Evolutionary conservation across 1,140 invertebrate genomes (phyloP), one percentile per base, ranked within the genome.

Genomic region (Harpegnathos saltator): DNA sequence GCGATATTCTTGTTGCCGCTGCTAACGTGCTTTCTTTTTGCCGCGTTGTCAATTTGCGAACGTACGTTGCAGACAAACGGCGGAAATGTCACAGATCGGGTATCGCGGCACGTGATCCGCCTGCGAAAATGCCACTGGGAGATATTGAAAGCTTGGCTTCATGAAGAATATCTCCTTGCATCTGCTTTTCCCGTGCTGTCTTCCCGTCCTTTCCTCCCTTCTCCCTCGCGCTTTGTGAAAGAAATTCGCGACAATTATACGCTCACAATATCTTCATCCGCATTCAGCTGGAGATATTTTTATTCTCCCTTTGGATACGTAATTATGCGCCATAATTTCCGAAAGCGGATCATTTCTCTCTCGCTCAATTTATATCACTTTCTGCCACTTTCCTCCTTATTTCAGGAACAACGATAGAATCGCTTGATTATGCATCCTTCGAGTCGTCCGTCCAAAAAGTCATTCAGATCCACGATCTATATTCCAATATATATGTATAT

Each of bases 31-130:
- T 56, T 54, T 29, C 52, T 65, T 68, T 29, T 54, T 66, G 48
- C 74, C 29, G 4, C 52, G 68, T 54, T 38, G 62, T 68, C 74
- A 77, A 68, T 68, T 77, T 66, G 19, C 74, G 12, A 65, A 54
- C 22, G 1, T 52, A 77, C 61, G 26, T 29, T 26, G 48, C 26
- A 66, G 74, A 26, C 74, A 54, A 29, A 68, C 15, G 62, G 68
- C 38, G 48, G 38, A 66, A 68, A 77, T 66, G 29, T 54, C 26
- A 3, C 17, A 29, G 74, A 68, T 77, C 48, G 50, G 29, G 29
- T 68, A 54, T 77, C 62, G 19, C 29, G n/a, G 19, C 48, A 54
- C 74, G 74, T 77, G 74, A 68, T 77, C 62, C 29, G 50, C 15
- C 9, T 77, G 38, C 12, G 2, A 54, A 66, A 3, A 2, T 12